Base-by-base conservation (phyloP, 2,888 invertebrate genomes). In the Caenorhabditis angaria region DNA sequence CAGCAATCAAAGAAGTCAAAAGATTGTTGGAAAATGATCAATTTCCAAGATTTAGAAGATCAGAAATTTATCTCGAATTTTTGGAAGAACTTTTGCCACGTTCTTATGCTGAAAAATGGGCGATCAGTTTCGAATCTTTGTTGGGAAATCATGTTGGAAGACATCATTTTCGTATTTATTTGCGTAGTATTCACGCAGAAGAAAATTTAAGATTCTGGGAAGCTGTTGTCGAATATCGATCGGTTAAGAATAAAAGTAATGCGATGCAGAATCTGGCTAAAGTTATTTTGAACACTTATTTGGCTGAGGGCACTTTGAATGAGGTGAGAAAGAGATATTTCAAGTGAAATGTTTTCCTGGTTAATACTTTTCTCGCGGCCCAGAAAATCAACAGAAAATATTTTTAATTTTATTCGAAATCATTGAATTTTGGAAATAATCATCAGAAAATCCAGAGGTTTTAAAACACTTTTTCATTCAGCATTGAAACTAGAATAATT, bases 191-290 rank as follows among this genome's bases (percentile, higher is more conserved):
- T 51, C 85, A 85, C 47, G 86, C 86, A 29, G 86, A 86, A 62
- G 86, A 86, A 69, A 86, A 86, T 56, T 79, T 86, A 1, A 80
- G 84, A 55, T 86, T 86, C 69, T 86, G 86, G 86, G 86, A 85
- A 70, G 76, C 76, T 18, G 80, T 78, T 32, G 77, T 79, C 47
- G 83, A 84, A 61, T 85, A 32, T 60, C 76, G 82, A 24, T 76
- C 73, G 3, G 67, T 67, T 20, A 84, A 82, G 50, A 80, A 84
- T 69, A 83, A 83, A 60, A 71, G 74, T 18, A 64, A 65, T 0
- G 85, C 86, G 8, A 85, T 86, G 84, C 59, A 68, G 53, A 84
- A 84, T 61, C 74, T 87, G 77, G 85, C 80, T 1, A 72, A 71
- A 50, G 82, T 80, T 27, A 86, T 86, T 47, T 75, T 83, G 25